Evolutionary conservation across 23 tunicate genomes (phyloP), one percentile per base, ranked within the genome.

Genomic region (Clavelina lepadiformis): DNA sequence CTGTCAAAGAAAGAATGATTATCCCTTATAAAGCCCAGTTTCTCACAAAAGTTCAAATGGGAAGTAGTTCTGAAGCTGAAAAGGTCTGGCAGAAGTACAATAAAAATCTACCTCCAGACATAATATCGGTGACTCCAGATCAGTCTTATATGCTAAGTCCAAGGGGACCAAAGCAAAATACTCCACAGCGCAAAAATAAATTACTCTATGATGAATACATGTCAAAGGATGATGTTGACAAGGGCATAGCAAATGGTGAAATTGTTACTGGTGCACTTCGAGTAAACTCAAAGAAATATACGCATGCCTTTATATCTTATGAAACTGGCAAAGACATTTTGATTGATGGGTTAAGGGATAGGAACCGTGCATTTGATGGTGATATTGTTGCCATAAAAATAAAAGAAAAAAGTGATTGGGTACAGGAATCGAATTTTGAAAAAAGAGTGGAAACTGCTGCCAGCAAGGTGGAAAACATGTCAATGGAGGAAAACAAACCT

Each of bases 301-400:
- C 28, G 0, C 67, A 56, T 65, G 65, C 85, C 33, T 86, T 64
- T 65, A 54, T 86, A 18, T 41, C 75, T 35, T 61, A 68, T 18
- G 21, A 27, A 22, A 76, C 55, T 56, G 89, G 83, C 8, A 46
- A 63, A 35, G 97, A 89, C 61, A 81, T 89, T 44, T 51, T 81
- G 36, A 75, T 89, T 5, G 66, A 74, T 63, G 77, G 85, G 2
- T 15, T 64, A 18, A 51, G 51, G 28, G 98, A 73, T 24, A 38
- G 92, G 33, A 91, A 91, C 51, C 79, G 98, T 7, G 85, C 98
- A 7, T 72, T 91, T 33, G 37, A 53, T 24, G 98, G 98, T 23
- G 98, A 91, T 73, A 28, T 77, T 2, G 92, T 91, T 24, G 98
- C 92, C 23, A 77, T 77, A 21, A 67, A 77, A 50, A 34, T 91